Percentiles rank a stretch among this genome's conserved stretches.
Conservation (phyloP, 2,888 invertebrate species). For the Phoenoteleia sp. region DNA sequence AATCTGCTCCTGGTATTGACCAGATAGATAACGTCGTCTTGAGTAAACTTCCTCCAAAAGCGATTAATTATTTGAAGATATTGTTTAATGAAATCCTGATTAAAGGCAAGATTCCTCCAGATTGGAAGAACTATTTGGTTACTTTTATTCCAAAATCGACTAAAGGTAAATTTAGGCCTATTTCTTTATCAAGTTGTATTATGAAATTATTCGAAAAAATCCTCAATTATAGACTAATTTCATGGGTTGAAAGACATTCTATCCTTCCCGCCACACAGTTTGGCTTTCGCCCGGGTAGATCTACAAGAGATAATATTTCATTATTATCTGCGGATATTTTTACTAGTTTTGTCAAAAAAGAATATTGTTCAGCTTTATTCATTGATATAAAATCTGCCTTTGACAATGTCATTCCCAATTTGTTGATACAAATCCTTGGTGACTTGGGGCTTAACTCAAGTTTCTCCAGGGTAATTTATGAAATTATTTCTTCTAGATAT, state of each 20-base stretch:
- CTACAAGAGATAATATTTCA: slow-evolving; percentile 7
- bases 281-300: neutral
- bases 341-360: neutral
- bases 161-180: neutral
- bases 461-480: neutral
- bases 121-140: neutral
- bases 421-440: neutral
- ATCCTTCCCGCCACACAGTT: neutral
- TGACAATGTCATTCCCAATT: slow-evolving; percentile 6
- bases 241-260: neutral
- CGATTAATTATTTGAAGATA: neutral
- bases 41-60: neutral
- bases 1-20: slow-evolving; percentile 10
- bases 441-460: neutral
- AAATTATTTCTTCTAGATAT: neutral
- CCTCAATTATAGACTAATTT: neutral
- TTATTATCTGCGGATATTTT: neutral
- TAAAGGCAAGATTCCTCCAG: neutral
- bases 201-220: slow-evolving; percentile 1
- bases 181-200: neutral
- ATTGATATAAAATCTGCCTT: slow-evolving; percentile 42
- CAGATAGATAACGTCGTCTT: neutral
- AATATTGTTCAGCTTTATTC: neutral
- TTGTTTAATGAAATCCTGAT: neutral
- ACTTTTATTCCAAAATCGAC: neutral